These are phyloP conservation scores for Phylloscopus whistleri DNA, from an alignment of 2,113 vertebrate genomes.

Conservation along the genomic window DNA sequence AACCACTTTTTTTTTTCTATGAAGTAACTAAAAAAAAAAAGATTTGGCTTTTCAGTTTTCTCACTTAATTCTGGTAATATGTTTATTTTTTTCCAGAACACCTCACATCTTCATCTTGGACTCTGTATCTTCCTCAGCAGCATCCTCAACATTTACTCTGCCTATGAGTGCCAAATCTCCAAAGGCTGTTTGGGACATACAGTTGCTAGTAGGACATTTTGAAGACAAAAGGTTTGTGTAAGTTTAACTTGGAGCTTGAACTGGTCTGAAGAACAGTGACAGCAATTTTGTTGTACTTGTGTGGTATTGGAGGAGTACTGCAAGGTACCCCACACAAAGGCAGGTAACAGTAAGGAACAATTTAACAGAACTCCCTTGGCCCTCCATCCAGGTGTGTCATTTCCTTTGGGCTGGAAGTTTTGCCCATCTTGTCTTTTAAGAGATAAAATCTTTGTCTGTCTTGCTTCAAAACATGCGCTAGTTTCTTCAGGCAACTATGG, in stretches of 20 bases:
- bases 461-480: neutral
- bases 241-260: neutral
- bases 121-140: neutral
- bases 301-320: neutral
- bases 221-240: neutral
- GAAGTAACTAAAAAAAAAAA: neutral
- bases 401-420: constrained; percentile 20
- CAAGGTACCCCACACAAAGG: neutral
- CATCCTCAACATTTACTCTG: neutral
- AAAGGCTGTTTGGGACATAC: neutral
- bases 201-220: neutral
- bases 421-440: neutral
- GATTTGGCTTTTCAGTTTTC: neutral
- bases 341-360: neutral
- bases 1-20: neutral
- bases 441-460: constrained; percentile 18
- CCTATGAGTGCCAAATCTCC: neutral
- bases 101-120: neutral
- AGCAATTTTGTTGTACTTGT: neutral
- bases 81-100: neutral
- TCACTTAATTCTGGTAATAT: neutral
- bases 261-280: neutral
- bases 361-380: neutral
- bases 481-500: constrained; percentile 1
- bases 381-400: neutral